A percentile compares a stretch with the other conserved stretches of the same genome.
These are phyloP conservation scores for Drosophila mimica DNA, from an alignment of 2,888 invertebrate species.

Conservation along the genomic window DNA sequence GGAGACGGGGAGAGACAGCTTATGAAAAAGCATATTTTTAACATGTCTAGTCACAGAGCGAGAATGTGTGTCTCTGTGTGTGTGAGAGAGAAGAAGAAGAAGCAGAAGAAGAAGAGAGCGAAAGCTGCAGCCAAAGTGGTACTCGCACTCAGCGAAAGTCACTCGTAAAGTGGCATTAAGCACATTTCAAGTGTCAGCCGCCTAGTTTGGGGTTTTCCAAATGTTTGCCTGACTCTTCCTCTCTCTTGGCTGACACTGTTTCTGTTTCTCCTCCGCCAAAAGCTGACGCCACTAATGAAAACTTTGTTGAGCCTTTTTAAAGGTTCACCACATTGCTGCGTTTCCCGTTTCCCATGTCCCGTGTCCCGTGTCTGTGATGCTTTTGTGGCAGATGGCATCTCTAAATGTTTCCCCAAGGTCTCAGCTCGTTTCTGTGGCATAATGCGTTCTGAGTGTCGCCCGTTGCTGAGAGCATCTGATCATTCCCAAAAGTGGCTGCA, in stretches of 20 bases:
- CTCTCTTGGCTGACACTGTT: not conserved
- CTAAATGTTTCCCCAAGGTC: slow-evolving; percentile 26
- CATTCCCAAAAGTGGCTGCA: slow-evolving; percentile 45
- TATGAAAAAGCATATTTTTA: slow-evolving; percentile 66
- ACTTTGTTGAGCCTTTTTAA: slow-evolving; percentile 75
- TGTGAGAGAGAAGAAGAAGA: slow-evolving; percentile 7
- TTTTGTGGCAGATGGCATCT: slow-evolving; percentile 7
- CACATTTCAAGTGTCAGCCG: slow-evolving; percentile 73
- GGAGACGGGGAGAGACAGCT: slow-evolving; percentile 30
- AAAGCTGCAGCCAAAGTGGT: slow-evolving; percentile 73
- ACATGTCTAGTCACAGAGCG: slow-evolving; percentile 49
- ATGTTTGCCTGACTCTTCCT: slow-evolving; percentile 53
- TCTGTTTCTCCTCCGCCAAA: slow-evolving; percentile 55
- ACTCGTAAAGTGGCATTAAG: slow-evolving; percentile 82
- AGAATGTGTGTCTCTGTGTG: slow-evolving; percentile 6
- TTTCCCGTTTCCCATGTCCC: slow-evolving; percentile 18
- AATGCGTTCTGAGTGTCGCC: slow-evolving; percentile 58
- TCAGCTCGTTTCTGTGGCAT: slow-evolving; percentile 31
- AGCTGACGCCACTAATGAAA: slow-evolving; percentile 71
- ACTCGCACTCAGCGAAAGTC: slow-evolving; percentile 76
- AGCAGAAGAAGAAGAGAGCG: slow-evolving; percentile 9
- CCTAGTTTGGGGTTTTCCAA: slow-evolving; percentile 66
- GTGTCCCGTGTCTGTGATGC: slow-evolving; percentile 25
- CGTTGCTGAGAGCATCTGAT: slow-evolving; percentile 43
- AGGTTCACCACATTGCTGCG: slow-evolving; percentile 53